phyloP scores from a whole-genome alignment of 2,888 invertebrate species.

The Mimachlamys varia region DNA sequence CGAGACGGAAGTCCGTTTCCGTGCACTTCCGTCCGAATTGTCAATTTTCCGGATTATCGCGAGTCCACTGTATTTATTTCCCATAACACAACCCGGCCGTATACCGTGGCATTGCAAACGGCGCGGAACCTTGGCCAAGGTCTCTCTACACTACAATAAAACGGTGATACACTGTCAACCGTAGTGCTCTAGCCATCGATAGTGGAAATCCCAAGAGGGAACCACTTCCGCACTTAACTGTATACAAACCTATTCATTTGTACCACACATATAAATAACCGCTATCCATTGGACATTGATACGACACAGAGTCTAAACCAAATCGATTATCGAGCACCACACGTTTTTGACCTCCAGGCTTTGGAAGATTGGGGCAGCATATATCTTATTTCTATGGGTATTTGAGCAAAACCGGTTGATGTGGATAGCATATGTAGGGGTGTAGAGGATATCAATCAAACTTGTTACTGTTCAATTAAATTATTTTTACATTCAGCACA shows the following conservation, averaged over 20 bases:
- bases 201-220: background rate
- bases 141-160: background rate
- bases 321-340: background rate
- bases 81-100: too few relatives aligned
- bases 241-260: constrained; percentile 15
- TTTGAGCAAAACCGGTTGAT: background rate
- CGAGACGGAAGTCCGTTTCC: too few relatives aligned
- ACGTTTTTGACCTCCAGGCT: background rate
- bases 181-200: background rate
- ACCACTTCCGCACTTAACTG: constrained; percentile 4
- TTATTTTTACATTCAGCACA: too few relatives aligned
- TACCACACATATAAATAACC: background rate
- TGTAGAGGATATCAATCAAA: too few relatives aligned
- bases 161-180: background rate
- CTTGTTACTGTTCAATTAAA: too few relatives aligned
- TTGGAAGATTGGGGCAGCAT: background rate
- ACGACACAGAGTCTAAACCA: background rate
- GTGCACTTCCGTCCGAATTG: too few relatives aligned
- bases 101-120: background rate
- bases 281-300: background rate
- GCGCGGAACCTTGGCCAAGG: background rate
- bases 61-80: too few relatives aligned
- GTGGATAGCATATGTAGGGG: too few relatives aligned
- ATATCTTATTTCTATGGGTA: background rate
- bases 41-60: too few relatives aligned